phyloP scores from a whole-genome alignment of 92 coral and sea anemone genomes.

The Porites lobata region DNA sequence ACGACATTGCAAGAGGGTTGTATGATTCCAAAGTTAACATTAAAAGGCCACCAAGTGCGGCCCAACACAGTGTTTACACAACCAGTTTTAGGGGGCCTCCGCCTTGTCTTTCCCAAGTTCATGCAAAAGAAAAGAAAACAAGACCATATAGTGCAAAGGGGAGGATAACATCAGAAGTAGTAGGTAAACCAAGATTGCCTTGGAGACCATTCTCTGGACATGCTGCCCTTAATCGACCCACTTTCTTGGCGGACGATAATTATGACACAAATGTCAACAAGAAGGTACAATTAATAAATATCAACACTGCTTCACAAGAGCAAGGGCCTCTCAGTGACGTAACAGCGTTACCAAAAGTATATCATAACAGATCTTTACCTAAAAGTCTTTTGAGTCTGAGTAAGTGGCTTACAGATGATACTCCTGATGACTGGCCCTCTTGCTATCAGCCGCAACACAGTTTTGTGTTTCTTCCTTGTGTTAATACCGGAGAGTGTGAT shows the following conservation, averaged over 20 bases:
- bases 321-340: neutral
- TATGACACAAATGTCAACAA: neutral
- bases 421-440: constrained; percentile 47
- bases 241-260: neutral
- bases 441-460: constrained; percentile 61
- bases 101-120: neutral
- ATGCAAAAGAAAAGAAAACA: neutral
- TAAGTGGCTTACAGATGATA: constrained; percentile 23
- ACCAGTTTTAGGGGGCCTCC: constrained; percentile 25
- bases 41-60: constrained; percentile 28
- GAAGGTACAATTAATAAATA: neutral
- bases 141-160: constrained; percentile 23
- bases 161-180: constrained; percentile 11
- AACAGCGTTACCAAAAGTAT: neutral
- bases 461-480: constrained; percentile 77
- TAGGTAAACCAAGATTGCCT: neutral
- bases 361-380: constrained; percentile 23
- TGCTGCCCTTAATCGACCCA: constrained; percentile 19
- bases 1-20: neutral
- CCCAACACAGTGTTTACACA: constrained; percentile 17
- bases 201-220: constrained; percentile 44
- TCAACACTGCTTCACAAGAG: neutral
- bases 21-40: constrained; percentile 11
- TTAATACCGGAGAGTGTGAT: constrained; percentile 19
- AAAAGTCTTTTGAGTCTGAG: neutral